Percentiles rank a stretch among this genome's conserved stretches.
Conservation (phyloP, 2,113 vertebrate genomes). For the Mionectes macconnelli region DNA sequence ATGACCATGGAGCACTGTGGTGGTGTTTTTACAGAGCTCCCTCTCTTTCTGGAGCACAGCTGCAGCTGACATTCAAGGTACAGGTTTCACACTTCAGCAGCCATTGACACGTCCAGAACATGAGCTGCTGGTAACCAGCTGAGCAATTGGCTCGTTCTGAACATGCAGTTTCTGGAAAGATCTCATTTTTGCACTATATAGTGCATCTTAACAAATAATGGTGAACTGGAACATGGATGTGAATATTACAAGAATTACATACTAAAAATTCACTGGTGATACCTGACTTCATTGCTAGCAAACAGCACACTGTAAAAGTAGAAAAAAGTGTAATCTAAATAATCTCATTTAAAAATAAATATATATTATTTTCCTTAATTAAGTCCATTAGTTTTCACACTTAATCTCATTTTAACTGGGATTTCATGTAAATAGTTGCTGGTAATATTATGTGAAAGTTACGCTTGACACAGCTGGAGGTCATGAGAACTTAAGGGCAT, state of each 20-base stretch:
- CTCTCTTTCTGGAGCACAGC: neutral
- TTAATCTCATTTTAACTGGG: neutral
- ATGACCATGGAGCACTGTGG: fast-evolving
- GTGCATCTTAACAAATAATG: neutral
- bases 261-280: neutral
- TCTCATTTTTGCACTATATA: neutral
- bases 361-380: neutral
- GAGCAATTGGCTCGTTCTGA: neutral
- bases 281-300: neutral
- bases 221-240: neutral
- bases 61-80: neutral
- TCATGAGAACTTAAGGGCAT: slow-evolving; percentile 1
- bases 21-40: neutral
- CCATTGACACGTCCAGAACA: neutral
- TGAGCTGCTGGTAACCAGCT: neutral
- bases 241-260: neutral
- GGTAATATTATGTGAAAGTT: neutral
- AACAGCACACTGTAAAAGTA: neutral
- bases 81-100: neutral
- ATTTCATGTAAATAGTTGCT: neutral
- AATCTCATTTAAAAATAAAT: neutral
- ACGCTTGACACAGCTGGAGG: neutral
- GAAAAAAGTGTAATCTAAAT: neutral
- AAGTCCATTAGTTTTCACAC: neutral
- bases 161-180: neutral